A percentile compares a stretch with the other conserved stretches of the same genome.
Conservation (phyloP, 1,140 invertebrate species). For the Drosophila melanica region DNA sequence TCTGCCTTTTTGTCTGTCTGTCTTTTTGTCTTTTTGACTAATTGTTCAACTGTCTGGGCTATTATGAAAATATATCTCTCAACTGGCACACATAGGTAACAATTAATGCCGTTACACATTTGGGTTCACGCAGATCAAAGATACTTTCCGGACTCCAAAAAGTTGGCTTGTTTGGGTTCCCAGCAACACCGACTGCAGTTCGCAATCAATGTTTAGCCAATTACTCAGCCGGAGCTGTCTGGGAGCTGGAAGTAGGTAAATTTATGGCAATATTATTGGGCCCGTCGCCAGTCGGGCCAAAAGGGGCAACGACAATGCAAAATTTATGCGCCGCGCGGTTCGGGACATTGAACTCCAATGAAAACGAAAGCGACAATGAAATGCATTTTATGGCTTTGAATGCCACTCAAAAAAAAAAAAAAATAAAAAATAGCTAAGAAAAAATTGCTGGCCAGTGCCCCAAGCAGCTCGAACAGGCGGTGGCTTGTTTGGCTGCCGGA, state of each 20-base stretch:
- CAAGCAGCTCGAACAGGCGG: conserved; percentile 15
- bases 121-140: conserved; percentile 19
- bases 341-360: conserved; percentile 67
- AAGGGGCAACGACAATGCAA: conserved; percentile 31
- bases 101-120: conserved; percentile 29
- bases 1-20: background rate
- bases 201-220: conserved; percentile 25
- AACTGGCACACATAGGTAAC: conserved; percentile 1
- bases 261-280: conserved; percentile 40
- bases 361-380: conserved; percentile 78
- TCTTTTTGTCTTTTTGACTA: conserved; percentile 10
- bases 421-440: background rate
- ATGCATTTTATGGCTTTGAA: conserved; percentile 60
- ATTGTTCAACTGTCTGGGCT: background rate
- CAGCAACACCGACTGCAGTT: background rate
- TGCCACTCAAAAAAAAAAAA: conserved; percentile 17
- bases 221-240: conserved; percentile 29
- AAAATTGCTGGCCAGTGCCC: conserved; percentile 39
- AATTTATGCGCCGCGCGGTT: conserved; percentile 41
- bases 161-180: background rate
- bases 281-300: conserved; percentile 21
- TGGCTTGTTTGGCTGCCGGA: conserved; percentile 56
- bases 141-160: conserved; percentile 6
- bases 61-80: background rate
- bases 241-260: conserved; percentile 23